Evolutionary conservation across 2,888 invertebrate genomes (phyloP), one percentile per base, ranked within the genome.

Genomic region (Drosophila histrio): DNA sequence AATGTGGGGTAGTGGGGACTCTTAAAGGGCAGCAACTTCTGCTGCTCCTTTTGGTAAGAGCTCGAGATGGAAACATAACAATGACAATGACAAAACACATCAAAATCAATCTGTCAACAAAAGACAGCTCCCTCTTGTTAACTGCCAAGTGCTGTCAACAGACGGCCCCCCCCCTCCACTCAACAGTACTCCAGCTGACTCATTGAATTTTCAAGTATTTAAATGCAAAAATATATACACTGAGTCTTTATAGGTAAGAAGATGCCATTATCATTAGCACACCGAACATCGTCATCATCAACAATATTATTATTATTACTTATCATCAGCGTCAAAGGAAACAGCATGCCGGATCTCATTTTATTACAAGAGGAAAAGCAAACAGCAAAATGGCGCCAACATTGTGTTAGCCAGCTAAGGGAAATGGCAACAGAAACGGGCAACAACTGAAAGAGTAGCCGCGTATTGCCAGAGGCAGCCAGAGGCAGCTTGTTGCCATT

Each of bases 361-460:
- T 89, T 88, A 88, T 88, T 88, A 77, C 85, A 79, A 82, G 77
- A 82, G 89, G 89, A 88, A 88, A 82, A 61, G 80, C 84, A 88
- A 84, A 88, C 89, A 83, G 82, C 82, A 89, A 85, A 84, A 87
- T 84, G 88, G 80, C 87, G 88, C 87, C 80, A 88, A 80, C 84
- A 81, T 78, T 87, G 82, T 85, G 68, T 67, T 53, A 66, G 68
- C 15, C 22, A 34, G 50, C 17, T n/a, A 38, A 57, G 49, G 24
- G 9, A 36, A 67, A 32, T 30, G 41, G 41, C 41, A 63, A 39
- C 57, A 68, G 28, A 6, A 38, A 8, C 44, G 17, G 58, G 8
- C 19, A 46, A 7, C 26, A 13, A 28, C 56, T 28, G 36, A 41
- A 30, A 30, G 22, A 21, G 21, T n/a, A 13, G 15, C n/a, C n/a